Conservation (phyloP, 2,888 invertebrate species). For the Bimastos eiseni region DNA sequence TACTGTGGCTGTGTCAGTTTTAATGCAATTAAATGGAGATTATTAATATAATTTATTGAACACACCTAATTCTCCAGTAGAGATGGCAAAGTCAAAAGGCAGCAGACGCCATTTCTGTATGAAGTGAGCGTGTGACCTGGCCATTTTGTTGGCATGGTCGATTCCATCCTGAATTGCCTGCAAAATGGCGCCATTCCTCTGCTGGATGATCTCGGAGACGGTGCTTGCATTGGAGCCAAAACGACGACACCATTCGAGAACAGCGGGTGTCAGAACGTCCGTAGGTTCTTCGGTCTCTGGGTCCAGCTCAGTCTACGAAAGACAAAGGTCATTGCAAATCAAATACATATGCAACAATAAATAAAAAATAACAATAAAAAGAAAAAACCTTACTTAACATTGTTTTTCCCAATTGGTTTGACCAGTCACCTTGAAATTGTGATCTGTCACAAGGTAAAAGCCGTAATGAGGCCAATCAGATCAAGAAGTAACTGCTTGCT, state of each 20-base stretch:
- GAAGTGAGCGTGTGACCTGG: constrained; percentile 81
- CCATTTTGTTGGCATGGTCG: constrained; percentile 74
- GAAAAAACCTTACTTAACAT: too few relatives aligned
- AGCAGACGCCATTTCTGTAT: constrained; percentile 84
- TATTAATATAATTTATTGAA: neutral
- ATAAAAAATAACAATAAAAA: too few relatives aligned
- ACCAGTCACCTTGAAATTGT: neutral
- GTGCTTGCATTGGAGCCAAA: constrained; percentile 21
- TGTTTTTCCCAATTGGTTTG: neutral
- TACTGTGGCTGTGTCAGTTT: too few relatives aligned
- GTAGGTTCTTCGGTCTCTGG: constrained; percentile 70
- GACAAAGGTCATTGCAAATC: neutral
- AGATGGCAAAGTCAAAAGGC: constrained; percentile 81
- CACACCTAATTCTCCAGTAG: constrained; percentile 83
- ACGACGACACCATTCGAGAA: constrained; percentile 68
- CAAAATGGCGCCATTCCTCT: constrained; percentile 7
- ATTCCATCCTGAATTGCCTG: constrained; percentile 75
- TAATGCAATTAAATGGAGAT: too few relatives aligned
- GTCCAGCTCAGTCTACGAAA: constrained; percentile 68
- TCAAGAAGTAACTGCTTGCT: too few relatives aligned
- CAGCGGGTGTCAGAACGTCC: constrained; percentile 72
- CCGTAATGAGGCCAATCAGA: too few relatives aligned
- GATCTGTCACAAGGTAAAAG: too few relatives aligned
- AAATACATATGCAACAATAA: too few relatives aligned
- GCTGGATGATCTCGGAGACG: constrained; percentile 23